Conservation (phyloP, 1,140 invertebrate species). For the Arctopsyche grandis region DNA sequence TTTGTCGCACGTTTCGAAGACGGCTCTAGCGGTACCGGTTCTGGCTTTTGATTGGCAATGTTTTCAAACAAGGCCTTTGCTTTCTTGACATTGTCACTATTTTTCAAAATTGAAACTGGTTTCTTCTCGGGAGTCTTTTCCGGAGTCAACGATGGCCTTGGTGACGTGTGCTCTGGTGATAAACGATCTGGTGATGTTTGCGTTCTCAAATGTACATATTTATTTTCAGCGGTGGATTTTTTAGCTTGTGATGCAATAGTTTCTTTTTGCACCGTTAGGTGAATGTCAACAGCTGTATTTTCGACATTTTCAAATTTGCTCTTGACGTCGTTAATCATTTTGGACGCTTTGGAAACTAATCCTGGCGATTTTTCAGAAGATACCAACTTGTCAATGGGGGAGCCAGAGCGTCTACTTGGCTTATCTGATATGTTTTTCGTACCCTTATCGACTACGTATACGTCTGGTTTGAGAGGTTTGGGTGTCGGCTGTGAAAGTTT, state of each 20-base stretch:
- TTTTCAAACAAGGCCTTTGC: slow-evolving; percentile 75
- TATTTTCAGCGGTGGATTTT: slow-evolving; percentile 47
- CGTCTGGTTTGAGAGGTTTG: slow-evolving; percentile 65
- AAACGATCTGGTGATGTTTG: slow-evolving; percentile 39
- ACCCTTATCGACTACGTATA: slow-evolving; percentile 71
- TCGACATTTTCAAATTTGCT: slow-evolving; percentile 51
- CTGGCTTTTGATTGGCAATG: slow-evolving; percentile 62
- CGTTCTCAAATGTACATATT: slow-evolving; percentile 43
- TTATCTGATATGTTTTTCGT: slow-evolving; percentile 67
- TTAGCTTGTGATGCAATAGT: slow-evolving; percentile 50
- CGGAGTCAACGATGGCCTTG: slow-evolving; percentile 29
- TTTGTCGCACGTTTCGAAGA: slow-evolving; percentile 57
- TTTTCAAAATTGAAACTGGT: slow-evolving; percentile 63
- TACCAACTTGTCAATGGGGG: slow-evolving; percentile 66
- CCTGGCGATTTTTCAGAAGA: slow-evolving; percentile 59
- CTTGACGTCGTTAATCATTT: slow-evolving; percentile 52
- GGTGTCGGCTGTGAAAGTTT: slow-evolving; percentile 59
- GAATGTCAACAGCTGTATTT: slow-evolving; percentile 34
- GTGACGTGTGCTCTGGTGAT: background rate
- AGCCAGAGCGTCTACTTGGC: background rate
- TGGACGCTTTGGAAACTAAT: slow-evolving; percentile 59
- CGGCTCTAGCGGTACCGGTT: slow-evolving; percentile 54
- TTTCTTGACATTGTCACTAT: slow-evolving; percentile 71
- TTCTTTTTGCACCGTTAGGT: slow-evolving; percentile 51
- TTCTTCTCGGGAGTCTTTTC: slow-evolving; percentile 54